Evolutionary conservation across 2,113 vertebrate genomes (phyloP), one percentile per base, ranked within the genome.

Genomic region (Mohoua ochrocephala): DNA sequence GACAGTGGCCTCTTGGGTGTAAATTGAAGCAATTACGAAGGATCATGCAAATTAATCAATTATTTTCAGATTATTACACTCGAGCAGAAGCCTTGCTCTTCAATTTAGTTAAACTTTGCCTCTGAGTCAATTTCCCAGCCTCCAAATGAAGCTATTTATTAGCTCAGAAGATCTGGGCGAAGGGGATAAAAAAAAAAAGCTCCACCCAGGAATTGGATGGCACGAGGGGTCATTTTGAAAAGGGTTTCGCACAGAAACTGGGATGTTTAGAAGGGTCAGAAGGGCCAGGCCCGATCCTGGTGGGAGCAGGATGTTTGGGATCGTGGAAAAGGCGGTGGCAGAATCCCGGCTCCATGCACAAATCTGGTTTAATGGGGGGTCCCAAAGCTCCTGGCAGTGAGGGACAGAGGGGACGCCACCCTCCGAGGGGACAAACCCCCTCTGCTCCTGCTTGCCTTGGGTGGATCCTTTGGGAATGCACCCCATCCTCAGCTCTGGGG

Each of bases 21-120:
- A 96, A 97, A 96, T 91, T 90, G 95, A 86, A 86, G 95, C 85
- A 94, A 95, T 96, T 97, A 96, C 0, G 44, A 96, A 94, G 92
- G 91, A 94, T 96, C 93, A 96, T 97, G 96, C 92, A 97, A 96
- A 97, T 96, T 96, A 95, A 97, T 96, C 93, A 96, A 97, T 97
- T 96, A 91, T 96, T 96, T 97, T 96, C 96, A 96, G 95, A 96
- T 97, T 96, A 97, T 97, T 95, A 94, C 83, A 94, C 93, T 96
- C 64, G 35, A 94, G 87, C 93, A 56, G 76, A 77, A 95, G 92
- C 70, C 90, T 90, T 90, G 90, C 92, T 93, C 92, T 95, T 96
- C 92, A 63, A 94, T 96, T 96, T 84, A 80, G 88, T 94, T 93
- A 84, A 96, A 97, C 92, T 95, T 96, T 92, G 90, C 92, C 87